Evolutionary conservation across 2,113 vertebrate genomes (phyloP).

Genomic region (Prolemur simus): DNA sequence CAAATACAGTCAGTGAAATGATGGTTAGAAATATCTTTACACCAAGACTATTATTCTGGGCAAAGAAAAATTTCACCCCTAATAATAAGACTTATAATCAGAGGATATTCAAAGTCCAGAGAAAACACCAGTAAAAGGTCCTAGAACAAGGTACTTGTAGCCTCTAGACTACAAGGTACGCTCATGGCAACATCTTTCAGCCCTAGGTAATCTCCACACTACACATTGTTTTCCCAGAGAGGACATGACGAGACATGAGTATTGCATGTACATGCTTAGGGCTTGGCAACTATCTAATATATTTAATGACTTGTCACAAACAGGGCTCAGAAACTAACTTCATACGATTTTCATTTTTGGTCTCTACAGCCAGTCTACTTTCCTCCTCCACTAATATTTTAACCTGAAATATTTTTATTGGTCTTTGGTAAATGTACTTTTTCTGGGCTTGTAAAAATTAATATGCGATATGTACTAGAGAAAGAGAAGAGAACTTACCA

Average conservation of each 20-base stretch:
- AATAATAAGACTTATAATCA: neutral
- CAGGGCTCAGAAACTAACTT: constrained; percentile 36
- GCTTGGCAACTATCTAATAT: neutral
- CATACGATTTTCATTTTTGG: neutral
- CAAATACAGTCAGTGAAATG: neutral
- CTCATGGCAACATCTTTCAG: neutral
- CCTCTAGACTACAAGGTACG: constrained; percentile 10
- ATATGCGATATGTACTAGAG: neutral
- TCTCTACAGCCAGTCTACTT: neutral
- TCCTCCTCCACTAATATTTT: neutral
- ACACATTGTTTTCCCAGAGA: neutral
- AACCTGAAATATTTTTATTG: neutral
- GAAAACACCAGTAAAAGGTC: neutral
- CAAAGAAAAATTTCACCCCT: neutral
- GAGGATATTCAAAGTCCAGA: neutral
- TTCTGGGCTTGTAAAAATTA: neutral
- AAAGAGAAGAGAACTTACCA: neutral
- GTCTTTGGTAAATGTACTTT: neutral
- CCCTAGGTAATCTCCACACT: neutral
- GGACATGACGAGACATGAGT: constrained; percentile 41
- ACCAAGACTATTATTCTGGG: neutral
- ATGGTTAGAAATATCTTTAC: neutral
- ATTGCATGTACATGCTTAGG: neutral
- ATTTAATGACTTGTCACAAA: constrained; percentile 10
- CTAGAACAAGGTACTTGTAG: neutral